Percentiles rank a stretch among this genome's conserved stretches.
Evolutionary conservation across 1,140 invertebrate genomes (phyloP).

Genomic region (Zophobas atratus): DNA sequence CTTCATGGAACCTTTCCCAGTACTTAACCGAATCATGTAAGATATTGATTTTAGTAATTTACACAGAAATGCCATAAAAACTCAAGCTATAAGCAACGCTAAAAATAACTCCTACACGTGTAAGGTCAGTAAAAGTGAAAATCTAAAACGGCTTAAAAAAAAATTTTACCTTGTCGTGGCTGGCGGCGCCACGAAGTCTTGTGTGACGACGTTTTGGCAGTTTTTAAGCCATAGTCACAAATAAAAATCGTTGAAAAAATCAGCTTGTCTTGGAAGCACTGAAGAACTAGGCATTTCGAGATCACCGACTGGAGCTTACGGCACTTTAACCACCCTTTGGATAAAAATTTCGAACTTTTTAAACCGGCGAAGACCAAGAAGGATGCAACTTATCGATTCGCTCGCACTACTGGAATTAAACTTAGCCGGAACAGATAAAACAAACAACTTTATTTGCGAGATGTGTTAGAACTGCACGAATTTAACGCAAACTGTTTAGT

Average conservation of each 20-base stretch:
- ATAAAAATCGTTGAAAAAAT: conserved; percentile 33
- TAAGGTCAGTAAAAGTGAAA: background rate
- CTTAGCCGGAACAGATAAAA: conserved; percentile 17
- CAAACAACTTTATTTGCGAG: conserved; percentile 35
- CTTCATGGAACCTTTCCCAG: no score
- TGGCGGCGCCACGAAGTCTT: conserved; percentile 65
- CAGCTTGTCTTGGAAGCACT: background rate
- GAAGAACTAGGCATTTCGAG: conserved; percentile 13
- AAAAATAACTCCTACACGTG: conserved; percentile 14
- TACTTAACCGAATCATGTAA: no score
- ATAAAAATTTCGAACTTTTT: conserved; percentile 16
- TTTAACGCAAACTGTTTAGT: background rate
- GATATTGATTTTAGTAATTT: no score
- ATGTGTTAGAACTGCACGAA: conserved; percentile 23
- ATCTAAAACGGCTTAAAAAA: conserved; percentile 13
- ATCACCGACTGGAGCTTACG: conserved; percentile 13
- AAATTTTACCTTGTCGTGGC: conserved; percentile 63
- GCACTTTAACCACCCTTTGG: conserved; percentile 19
- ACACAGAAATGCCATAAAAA: no score
- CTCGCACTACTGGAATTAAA: background rate
- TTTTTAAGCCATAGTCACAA: conserved; percentile 62
- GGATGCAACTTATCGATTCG: conserved; percentile 34
- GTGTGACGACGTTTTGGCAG: conserved; percentile 64
- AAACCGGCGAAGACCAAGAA: conserved; percentile 3
- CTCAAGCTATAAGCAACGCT: conserved; percentile 5